These are phyloP conservation scores for Diplodus sargus DNA, from an alignment of 2,797 vertebrate genomes.

Conservation along the genomic window DNA sequence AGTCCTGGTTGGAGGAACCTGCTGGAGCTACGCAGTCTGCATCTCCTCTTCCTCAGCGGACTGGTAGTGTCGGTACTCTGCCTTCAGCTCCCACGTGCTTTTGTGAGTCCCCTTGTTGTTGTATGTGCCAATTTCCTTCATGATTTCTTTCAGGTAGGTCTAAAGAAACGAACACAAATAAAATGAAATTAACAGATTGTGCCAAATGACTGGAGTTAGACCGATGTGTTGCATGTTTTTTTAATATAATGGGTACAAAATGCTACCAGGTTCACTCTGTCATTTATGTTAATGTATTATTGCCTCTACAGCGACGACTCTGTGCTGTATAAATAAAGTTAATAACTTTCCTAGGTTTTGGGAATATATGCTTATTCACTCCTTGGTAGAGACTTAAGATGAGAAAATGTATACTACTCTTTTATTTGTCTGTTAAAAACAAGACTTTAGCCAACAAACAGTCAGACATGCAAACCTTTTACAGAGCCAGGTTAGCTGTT, in stretches of 20 bases:
- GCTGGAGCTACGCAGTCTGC: constrained; percentile 82
- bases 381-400: not conserved
- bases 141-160: constrained; percentile 96
- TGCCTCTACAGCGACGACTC: too few species aligned
- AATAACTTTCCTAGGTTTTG: not conserved
- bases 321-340: too few species aligned
- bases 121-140: constrained; percentile 94
- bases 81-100: constrained; percentile 97
- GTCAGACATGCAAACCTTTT: too few species aligned
- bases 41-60: constrained; percentile 81
- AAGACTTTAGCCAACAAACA: too few species aligned
- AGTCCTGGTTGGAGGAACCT: not conserved
- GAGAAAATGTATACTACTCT: not conserved
- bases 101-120: constrained; percentile 96
- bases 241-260: not conserved
- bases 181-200: not conserved
- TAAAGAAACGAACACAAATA: constrained; percentile 56
- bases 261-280: not conserved
- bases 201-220: not conserved
- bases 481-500: not conserved
- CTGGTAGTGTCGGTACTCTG: constrained; percentile 94
- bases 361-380: not conserved
- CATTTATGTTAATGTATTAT: too few species aligned
- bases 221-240: not conserved
- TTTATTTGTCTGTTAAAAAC: too few species aligned